phyloP scores from a whole-genome alignment of 2,888 invertebrate genomes.

The Platycnemis pennipes region DNA sequence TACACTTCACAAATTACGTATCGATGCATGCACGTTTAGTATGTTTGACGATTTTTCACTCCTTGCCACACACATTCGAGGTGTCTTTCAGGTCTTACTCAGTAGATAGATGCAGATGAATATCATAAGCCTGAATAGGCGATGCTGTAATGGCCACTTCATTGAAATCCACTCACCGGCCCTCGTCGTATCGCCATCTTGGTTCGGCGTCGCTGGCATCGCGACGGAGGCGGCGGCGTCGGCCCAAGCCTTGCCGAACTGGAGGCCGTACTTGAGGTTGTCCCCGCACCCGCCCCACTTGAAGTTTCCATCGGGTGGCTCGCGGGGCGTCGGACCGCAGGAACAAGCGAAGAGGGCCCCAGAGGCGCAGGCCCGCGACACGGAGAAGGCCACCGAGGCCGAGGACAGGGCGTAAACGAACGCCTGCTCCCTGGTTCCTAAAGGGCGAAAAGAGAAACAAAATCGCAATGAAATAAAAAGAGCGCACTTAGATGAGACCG shows the following conservation, averaged over 20 bases:
- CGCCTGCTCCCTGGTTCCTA: slow-evolving; percentile 93
- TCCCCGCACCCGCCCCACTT: slow-evolving; percentile 95
- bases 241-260: slow-evolving; percentile 59
- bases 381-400: slow-evolving; percentile 88
- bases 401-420: slow-evolving; percentile 92
- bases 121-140: no score
- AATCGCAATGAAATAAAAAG: no score
- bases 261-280: slow-evolving; percentile 85
- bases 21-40: no score
- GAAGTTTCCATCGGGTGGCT: slow-evolving; percentile 86
- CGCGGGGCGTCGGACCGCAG: slow-evolving; percentile 87
- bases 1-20: no score
- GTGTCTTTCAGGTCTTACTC: no score
- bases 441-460: slow-evolving; percentile 39
- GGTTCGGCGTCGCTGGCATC: background rate
- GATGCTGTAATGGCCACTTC: no score
- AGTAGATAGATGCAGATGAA: no score
- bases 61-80: no score
- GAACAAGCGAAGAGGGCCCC: slow-evolving; percentile 89
- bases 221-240: slow-evolving; percentile 1
- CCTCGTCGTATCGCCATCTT: background rate
- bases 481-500: no score
- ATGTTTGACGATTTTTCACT: no score
- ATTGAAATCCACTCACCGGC: background rate
- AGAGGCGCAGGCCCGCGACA: slow-evolving; percentile 89